Evolutionary conservation across 2,113 vertebrate species (phyloP).

Genomic region (Mugil cephalus): DNA sequence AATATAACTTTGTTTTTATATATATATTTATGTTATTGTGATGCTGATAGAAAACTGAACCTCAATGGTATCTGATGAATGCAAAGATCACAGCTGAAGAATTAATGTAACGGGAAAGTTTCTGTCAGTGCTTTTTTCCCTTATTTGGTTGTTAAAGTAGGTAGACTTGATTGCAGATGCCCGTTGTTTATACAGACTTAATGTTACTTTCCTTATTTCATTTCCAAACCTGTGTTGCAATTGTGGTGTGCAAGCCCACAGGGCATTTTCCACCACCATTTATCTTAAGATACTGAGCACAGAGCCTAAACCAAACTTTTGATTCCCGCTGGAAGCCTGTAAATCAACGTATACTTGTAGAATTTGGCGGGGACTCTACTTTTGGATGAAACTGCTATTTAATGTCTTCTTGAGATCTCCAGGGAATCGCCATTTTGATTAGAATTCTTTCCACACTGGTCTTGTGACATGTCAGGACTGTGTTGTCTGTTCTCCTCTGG

Average conservation of each 20-base stretch:
- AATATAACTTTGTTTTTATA: background rate
- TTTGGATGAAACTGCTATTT: constrained; percentile 27
- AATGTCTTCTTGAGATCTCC: constrained; percentile 31
- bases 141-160: background rate
- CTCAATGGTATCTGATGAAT: background rate
- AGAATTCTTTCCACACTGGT: constrained; percentile 46
- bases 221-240: constrained; percentile 53
- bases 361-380: background rate
- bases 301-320: constrained; percentile 21
- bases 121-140: background rate
- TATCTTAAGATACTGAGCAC: constrained; percentile 33
- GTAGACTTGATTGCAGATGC: background rate
- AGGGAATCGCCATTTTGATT: constrained; percentile 65
- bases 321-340: background rate
- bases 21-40: constrained; percentile 1
- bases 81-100: background rate
- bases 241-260: constrained; percentile 61
- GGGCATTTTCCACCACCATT: constrained; percentile 63
- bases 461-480: constrained; percentile 71
- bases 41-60: background rate
- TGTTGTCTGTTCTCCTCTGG: constrained; percentile 20
- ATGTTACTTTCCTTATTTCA: constrained; percentile 20
- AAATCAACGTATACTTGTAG: constrained; percentile 2
- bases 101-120: background rate
- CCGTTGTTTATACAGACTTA: constrained; percentile 11